These are phyloP conservation scores for Lamellibrachia satsuma DNA, from an alignment of 2,888 invertebrate genomes.

Conservation along the genomic window DNA sequence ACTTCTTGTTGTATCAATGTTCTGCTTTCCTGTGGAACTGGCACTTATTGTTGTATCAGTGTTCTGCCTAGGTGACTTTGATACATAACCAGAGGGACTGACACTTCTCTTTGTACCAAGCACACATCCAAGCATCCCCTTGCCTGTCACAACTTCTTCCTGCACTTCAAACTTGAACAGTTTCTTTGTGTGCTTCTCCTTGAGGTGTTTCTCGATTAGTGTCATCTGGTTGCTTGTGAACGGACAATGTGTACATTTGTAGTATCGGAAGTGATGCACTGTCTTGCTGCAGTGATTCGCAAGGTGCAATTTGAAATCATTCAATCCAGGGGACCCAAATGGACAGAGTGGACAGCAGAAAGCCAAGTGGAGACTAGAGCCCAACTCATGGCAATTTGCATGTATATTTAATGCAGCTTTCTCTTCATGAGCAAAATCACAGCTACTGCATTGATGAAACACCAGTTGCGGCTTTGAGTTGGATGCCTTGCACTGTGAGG, in stretches of 20 bases:
- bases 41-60: no score
- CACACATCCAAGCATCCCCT: neutral
- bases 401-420: neutral
- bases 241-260: constrained; percentile 12
- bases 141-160: neutral
- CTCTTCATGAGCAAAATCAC: neutral
- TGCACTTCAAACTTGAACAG: constrained; percentile 17
- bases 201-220: neutral
- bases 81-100: no score
- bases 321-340: neutral
- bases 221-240: neutral
- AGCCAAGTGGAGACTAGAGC: neutral
- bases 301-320: neutral
- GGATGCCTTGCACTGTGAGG: neutral
- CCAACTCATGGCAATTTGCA: neutral
- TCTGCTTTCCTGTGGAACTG: no score
- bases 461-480: neutral
- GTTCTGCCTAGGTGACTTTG: no score
- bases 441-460: neutral
- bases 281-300: neutral
- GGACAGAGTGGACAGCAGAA: neutral
- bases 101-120: neutral
- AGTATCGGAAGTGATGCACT: neutral
- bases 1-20: no score
- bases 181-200: neutral